Base-by-base conservation (phyloP, 2,888 invertebrate genomes). In the Sesamia inferens region DNA sequence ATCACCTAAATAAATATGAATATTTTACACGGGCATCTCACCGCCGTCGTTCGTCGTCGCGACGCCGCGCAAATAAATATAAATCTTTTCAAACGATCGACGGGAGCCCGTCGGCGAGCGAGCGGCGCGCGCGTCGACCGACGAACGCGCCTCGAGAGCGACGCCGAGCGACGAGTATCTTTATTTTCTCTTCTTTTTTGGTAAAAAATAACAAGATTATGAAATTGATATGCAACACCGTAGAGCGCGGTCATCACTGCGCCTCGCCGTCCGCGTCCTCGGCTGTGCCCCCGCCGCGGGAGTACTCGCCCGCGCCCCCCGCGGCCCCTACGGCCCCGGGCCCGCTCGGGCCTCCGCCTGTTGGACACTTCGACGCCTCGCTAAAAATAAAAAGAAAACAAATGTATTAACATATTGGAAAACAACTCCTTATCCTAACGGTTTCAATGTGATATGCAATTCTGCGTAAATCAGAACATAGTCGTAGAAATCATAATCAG, bases 1-100 rank as follows among this genome's bases (percentile, higher is more conserved):
- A 96, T 96, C 95, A 96, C 96, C 94, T 95, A 96, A 96, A 96
- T 95, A 96, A 95, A 95, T 95, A 95, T 95, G 92, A 93, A 92
- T 93, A 94, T 93, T 90, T 92, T 88, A 91, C 90, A 90, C 91
- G 91, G 91, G 90, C 88, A 88, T 78, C 88, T 85, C 85, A 84
- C 87, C 90, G 89, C 86, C 87, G 87, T 78, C 88, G 89, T 83
- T 81, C 84, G 85, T 83, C 85, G 85, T 76, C 86, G 87, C 87
- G 85, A 78, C 87, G 88, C 87, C 88, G 87, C 87, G 87, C 84
- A 87, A 88, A 89, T 88, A 89, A 90, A 90, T 91, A 91, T 88
- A 86, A 83, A 86, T 87, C 83, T 88, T 81, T 84, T 55, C 69
- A 85, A 83, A 82, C 87, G 83, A 76, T 65, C 85, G 87, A 83